Percentiles rank a stretch among this genome's conserved stretches.
phyloP scores from a whole-genome alignment of 2,113 vertebrate species.

The Galemys pyrenaicus region DNA sequence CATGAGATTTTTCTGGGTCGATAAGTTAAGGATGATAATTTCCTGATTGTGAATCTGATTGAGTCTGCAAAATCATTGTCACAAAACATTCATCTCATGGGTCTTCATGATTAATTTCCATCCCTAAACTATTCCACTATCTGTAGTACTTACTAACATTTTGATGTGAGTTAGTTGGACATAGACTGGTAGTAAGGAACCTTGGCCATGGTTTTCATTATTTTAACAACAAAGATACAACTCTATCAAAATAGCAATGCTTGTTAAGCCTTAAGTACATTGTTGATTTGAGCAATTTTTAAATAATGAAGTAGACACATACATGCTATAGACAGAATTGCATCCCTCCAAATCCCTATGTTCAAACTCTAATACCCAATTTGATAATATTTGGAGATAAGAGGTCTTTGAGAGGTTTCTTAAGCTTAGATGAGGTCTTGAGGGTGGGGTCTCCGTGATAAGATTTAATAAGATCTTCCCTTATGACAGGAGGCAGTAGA shows the following conservation, averaged over 20 bases:
- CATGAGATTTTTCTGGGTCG: background rate
- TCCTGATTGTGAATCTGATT: background rate
- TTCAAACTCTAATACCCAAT: background rate
- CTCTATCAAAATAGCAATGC: background rate
- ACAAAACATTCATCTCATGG: background rate
- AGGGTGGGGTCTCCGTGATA: background rate
- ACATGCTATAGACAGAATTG: background rate
- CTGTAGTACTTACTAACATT: background rate
- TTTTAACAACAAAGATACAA: background rate
- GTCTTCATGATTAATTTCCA: background rate
- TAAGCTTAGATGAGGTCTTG: background rate
- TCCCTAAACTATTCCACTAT: background rate
- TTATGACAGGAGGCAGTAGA: background rate
- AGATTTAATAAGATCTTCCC: background rate
- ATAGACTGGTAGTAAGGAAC: background rate
- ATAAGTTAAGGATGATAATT: background rate
- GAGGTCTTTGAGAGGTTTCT: background rate
- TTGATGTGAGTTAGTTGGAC: background rate
- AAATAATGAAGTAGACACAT: background rate
- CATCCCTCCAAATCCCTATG: background rate
- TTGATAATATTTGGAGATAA: background rate
- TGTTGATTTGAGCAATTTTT: background rate
- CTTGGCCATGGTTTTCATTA: background rate
- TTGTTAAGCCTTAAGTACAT: background rate
- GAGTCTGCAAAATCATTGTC: background rate